Base-by-base conservation (phyloP, 2,888 invertebrate genomes). In the Pristionchus arcanus region DNA sequence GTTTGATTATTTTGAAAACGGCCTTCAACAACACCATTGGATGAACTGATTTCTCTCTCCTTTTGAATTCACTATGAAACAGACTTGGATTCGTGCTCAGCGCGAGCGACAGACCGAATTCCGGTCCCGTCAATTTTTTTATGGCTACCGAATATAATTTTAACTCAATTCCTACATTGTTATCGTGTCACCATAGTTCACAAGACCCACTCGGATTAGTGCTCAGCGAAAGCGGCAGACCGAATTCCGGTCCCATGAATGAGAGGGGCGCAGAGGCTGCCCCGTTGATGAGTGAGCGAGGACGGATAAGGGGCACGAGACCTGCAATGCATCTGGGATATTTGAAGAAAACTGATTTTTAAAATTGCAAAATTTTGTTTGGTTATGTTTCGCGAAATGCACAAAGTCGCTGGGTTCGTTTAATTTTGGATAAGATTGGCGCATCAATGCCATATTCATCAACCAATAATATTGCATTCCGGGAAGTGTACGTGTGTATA, bases 151-250 rank as follows among this genome's bases (percentile, higher is more conserved):
- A n/a, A n/a, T n/a, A n/a, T n/a, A n/a, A n/a, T n/a, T n/a, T n/a
- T n/a, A n/a, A n/a, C n/a, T n/a, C n/a, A n/a, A n/a, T n/a, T n/a
- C n/a, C n/a, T n/a, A n/a, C n/a, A n/a, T n/a, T n/a, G n/a, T n/a
- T n/a, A n/a, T n/a, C n/a, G n/a, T n/a, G n/a, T n/a, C n/a, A n/a
- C n/a, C n/a, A n/a, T n/a, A n/a, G n/a, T n/a, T n/a, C n/a, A n/a
- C 34, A 11, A 84, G 9, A 85, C 85, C 28, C 28, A 85, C 85
- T 85, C 1, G 86, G 86, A 68, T 87, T 87, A 0, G n/a, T 49
- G 68, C 87, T 87, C 19, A 66, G 42, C 15, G 68, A 5, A 0
- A 68, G 63, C 28, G 87, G 87, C 0, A 87, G 25, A 2, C 87
- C 87, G 31, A 87, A 68, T 31, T 68, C 63, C 9, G 63, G 37